phyloP scores from a whole-genome alignment of 2,888 invertebrate species.

The Drosophila kanekoi region DNA sequence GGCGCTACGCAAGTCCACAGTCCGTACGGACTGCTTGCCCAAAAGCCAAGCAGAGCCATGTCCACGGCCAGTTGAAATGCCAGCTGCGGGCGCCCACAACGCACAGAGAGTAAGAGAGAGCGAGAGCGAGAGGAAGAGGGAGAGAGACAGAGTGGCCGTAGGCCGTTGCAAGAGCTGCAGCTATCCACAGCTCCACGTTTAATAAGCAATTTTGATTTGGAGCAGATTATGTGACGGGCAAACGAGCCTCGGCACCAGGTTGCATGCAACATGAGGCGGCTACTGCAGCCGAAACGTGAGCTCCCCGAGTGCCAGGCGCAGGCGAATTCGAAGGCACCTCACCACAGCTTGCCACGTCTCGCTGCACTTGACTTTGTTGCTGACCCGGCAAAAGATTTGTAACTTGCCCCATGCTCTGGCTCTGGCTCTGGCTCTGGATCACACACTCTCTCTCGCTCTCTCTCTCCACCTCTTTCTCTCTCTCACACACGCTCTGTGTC shows the following conservation, averaged over 20 bases:
- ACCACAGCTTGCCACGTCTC: slow-evolving; percentile 28
- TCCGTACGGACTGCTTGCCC: background rate
- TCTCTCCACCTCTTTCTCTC: slow-evolving; percentile 8
- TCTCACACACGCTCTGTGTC: background rate
- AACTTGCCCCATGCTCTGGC: slow-evolving; percentile 30
- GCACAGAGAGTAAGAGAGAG: slow-evolving; percentile 8
- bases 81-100: slow-evolving; percentile 47
- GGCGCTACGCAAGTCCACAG: slow-evolving; percentile 59
- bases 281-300: slow-evolving; percentile 60
- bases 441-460: too few relatives aligned
- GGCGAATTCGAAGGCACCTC: slow-evolving; percentile 20
- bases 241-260: slow-evolving; percentile 64
- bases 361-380: slow-evolving; percentile 77
- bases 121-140: background rate
- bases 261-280: slow-evolving; percentile 66
- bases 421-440: background rate
- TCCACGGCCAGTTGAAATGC: slow-evolving; percentile 24
- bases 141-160: slow-evolving; percentile 13
- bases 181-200: slow-evolving; percentile 75
- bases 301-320: slow-evolving; percentile 20
- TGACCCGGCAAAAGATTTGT: slow-evolving; percentile 71
- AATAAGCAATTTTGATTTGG: slow-evolving; percentile 84
- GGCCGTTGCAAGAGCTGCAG: slow-evolving; percentile 18
- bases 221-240: slow-evolving; percentile 80
- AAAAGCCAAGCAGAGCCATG: slow-evolving; percentile 9